These are phyloP conservation scores for Myopa tessellatipennis DNA, from an alignment of 2,888 invertebrate species.

Conservation along the genomic window DNA sequence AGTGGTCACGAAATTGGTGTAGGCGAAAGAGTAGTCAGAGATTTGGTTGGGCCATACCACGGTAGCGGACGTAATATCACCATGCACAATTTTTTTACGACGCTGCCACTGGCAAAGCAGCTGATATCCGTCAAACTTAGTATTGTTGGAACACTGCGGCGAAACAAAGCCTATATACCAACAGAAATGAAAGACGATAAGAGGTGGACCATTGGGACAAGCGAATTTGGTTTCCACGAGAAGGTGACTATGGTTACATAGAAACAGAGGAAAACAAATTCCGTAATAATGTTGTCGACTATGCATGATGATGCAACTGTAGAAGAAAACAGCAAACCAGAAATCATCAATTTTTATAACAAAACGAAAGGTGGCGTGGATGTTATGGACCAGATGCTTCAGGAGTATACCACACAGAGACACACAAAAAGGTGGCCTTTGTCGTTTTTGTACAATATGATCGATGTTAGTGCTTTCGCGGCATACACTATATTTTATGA, in stretches of 20 bases:
- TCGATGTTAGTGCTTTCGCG: constrained; percentile 27
- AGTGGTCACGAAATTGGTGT: too few relatives aligned
- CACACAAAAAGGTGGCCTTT: constrained; percentile 42
- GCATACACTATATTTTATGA: constrained; percentile 29
- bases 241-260: constrained; percentile 8
- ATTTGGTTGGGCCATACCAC: too few relatives aligned
- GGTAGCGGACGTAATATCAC: too few relatives aligned
- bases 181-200: constrained; percentile 29
- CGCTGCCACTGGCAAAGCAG: too few relatives aligned
- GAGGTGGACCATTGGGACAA: constrained; percentile 10
- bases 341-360: constrained; percentile 38
- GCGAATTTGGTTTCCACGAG: constrained; percentile 29
- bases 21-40: too few relatives aligned
- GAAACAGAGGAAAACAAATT: constrained; percentile 4
- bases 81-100: too few relatives aligned
- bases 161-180: too few relatives aligned
- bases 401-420: constrained; percentile 37
- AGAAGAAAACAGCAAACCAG: constrained; percentile 33
- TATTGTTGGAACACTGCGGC: too few relatives aligned
- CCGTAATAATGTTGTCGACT: constrained; percentile 22
- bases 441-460: constrained; percentile 35
- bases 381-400: constrained; percentile 40
- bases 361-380: constrained; percentile 37
- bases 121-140: too few relatives aligned
- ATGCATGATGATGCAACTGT: constrained; percentile 23